Percentiles rank a stretch among this genome's conserved stretches.
Conservation (phyloP, 2,113 vertebrate genomes). For the Hoplias malabaricus region DNA sequence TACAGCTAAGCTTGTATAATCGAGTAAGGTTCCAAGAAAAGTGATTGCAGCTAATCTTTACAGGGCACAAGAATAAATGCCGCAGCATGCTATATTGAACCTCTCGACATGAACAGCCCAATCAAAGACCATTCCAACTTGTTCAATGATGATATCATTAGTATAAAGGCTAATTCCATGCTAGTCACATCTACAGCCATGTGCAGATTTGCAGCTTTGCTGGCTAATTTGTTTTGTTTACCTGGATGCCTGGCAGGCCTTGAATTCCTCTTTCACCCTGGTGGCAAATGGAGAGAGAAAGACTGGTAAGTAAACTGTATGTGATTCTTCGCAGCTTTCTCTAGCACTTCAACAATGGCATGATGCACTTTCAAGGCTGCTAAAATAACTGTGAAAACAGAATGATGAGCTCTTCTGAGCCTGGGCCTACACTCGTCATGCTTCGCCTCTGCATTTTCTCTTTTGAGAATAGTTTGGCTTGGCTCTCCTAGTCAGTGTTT, state of each 20-base stretch:
- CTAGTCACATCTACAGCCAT: neutral
- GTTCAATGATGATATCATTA: neutral
- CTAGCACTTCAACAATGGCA: neutral
- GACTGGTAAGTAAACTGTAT: neutral
- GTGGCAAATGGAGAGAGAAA: slow-evolving; percentile 37
- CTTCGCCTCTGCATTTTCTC: neutral
- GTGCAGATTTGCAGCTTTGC: neutral
- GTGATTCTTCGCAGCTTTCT: neutral
- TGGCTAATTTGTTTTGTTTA: slow-evolving; percentile 57
- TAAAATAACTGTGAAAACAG: neutral
- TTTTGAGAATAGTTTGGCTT: neutral
- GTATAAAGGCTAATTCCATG: too few relatives aligned
- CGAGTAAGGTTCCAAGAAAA: neutral
- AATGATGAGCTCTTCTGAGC: neutral
- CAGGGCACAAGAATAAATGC: neutral
- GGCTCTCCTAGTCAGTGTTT: neutral
- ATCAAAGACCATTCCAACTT: neutral
- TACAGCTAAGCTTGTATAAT: neutral
- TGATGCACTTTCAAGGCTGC: neutral
- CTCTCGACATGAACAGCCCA: neutral
- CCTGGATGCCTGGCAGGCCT: slow-evolving; percentile 83
- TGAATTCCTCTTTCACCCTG: slow-evolving; percentile 80
- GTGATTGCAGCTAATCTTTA: neutral
- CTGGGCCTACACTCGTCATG: neutral
- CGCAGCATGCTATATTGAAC: neutral